Evolutionary conservation across 2,888 invertebrate genomes (phyloP).

Genomic region (Dryobotodes eremita): DNA sequence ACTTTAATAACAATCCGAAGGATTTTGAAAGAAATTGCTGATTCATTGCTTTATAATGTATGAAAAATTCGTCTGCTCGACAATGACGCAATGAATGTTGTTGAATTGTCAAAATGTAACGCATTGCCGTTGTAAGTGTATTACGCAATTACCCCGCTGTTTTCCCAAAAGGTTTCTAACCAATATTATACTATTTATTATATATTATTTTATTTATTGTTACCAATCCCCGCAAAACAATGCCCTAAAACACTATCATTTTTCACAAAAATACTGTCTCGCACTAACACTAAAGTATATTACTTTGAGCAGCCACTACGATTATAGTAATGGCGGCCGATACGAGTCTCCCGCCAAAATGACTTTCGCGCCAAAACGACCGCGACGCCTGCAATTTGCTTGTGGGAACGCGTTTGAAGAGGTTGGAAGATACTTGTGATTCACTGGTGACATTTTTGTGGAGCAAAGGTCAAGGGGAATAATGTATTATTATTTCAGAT

Average conservation of each 20-base stretch:
- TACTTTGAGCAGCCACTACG: constrained; percentile 20
- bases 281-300: constrained; percentile 22
- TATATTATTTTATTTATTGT: no score
- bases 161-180: neutral
- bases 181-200: no score
- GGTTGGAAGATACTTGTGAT: constrained; percentile 8
- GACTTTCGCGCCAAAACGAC: constrained; percentile 66
- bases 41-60: no score
- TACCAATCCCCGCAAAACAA: neutral
- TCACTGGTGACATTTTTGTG: constrained; percentile 17
- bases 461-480: neutral
- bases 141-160: no score
- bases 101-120: neutral
- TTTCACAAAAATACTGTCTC: neutral
- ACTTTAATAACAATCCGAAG: no score
- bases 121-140: neutral
- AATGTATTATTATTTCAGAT: no score
- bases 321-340: constrained; percentile 38
- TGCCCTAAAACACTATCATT: neutral
- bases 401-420: constrained; percentile 43
- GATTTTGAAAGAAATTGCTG: no score
- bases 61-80: no score
- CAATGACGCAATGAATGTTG: no score
- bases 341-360: constrained; percentile 55
- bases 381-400: constrained; percentile 76